Evolutionary conservation across 2,888 invertebrate genomes (phyloP), one percentile per base, ranked within the genome.

Genomic region (Leptarthrus brevirostris): DNA sequence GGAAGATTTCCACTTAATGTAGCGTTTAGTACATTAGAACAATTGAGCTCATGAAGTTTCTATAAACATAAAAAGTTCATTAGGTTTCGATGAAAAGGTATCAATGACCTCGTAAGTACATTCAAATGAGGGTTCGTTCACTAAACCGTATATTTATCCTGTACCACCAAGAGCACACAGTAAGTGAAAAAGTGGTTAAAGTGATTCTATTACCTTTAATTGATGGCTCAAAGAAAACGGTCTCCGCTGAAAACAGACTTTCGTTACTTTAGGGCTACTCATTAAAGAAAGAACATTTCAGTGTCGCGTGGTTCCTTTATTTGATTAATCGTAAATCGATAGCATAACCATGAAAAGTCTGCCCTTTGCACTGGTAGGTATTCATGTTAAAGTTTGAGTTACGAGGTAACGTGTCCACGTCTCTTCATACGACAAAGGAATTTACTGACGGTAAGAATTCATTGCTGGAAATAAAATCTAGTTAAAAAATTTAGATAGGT

Each of bases 311-410:
- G 0, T 14, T n/a, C 16, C n/a, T n/a, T 30, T 30, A 10, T 26
- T n/a, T 56, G n/a, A 56, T 56, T 56, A 56, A 56, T 56, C 56
- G 56, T 56, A 30, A 56, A 56, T 56, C 56, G 30, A 56, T 56
- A 56, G 30, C 12, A 16, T 30, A 30, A 26, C 56, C 56, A 56
- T 56, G 26, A 56, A 56, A 56, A 56, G 24, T 8, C 12, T 26
- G n/a, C n/a, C n/a, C n/a, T n/a, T n/a, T n/a, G n/a, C n/a, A n/a
- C n/a, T n/a, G n/a, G n/a, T n/a, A n/a, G n/a, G n/a, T n/a, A n/a
- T n/a, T n/a, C n/a, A n/a, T n/a, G n/a, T n/a, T n/a, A n/a, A n/a
- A n/a, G n/a, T n/a, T n/a, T n/a, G n/a, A n/a, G n/a, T n/a, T n/a
- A n/a, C n/a, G n/a, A n/a, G n/a, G n/a, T n/a, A n/a, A n/a, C n/a